Conservation (phyloP, 2,113 vertebrate species). For the Cebidichthys violaceus region DNA sequence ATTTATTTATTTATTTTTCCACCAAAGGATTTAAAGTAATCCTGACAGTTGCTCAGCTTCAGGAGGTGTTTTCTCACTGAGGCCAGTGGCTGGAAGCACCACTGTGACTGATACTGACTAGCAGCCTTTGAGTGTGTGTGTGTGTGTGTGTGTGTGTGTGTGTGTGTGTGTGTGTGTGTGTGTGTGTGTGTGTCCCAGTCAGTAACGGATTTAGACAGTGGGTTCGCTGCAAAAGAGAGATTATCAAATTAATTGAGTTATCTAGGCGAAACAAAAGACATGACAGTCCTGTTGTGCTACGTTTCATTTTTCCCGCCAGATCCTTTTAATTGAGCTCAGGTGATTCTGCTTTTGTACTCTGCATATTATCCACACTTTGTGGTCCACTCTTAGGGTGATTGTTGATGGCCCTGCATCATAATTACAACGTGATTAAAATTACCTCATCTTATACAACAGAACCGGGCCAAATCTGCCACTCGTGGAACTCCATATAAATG, state of each 20-base stretch:
- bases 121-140: conserved; percentile 22
- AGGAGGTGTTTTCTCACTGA: conserved; percentile 68
- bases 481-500: conserved; percentile 29
- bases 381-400: conserved; percentile 19
- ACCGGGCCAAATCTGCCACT: conserved; percentile 51
- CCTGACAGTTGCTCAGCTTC: conserved; percentile 72
- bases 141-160: conserved; percentile 25
- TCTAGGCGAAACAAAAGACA: conserved; percentile 60
- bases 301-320: conserved; percentile 42
- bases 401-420: neutral
- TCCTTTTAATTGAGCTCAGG: conserved; percentile 56
- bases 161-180: conserved; percentile 28
- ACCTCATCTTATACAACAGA: too few species aligned
- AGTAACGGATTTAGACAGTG: conserved; percentile 41
- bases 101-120: conserved; percentile 61
- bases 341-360: conserved; percentile 45
- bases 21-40: conserved; percentile 72
- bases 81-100: conserved; percentile 52
- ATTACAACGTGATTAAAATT: conserved; percentile 12
- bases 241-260: conserved; percentile 71
- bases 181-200: conserved; percentile 24
- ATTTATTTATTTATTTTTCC: conserved; percentile 50
- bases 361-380: conserved; percentile 17
- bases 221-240: conserved; percentile 53
- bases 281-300: conserved; percentile 46